Percentiles rank a stretch among this genome's conserved stretches.
phyloP scores from a whole-genome alignment of 2,113 vertebrate species.

The Corvus moneduloides region DNA sequence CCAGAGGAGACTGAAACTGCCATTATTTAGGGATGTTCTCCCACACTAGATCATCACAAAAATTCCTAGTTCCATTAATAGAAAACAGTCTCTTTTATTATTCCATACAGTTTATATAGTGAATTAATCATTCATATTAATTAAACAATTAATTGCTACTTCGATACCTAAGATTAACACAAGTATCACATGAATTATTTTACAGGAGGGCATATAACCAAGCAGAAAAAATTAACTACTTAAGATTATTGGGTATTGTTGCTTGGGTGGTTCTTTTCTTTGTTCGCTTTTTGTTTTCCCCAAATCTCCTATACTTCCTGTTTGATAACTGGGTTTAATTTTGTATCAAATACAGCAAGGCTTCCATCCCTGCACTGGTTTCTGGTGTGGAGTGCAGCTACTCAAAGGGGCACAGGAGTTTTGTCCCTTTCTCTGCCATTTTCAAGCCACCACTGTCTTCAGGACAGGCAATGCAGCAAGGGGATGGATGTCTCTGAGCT shows the following conservation, averaged over 20 bases:
- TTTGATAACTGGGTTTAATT: not conserved
- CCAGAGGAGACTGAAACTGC: not conserved
- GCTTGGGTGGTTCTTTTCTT: not conserved
- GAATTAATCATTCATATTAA: not conserved
- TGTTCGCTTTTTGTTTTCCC: not conserved
- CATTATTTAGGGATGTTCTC: not conserved
- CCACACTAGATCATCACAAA: not conserved
- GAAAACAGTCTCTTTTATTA: not conserved
- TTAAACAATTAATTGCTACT: not conserved
- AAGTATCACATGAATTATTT: not conserved
- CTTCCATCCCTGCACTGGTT: not conserved
- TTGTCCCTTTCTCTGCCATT: not conserved
- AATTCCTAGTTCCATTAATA: not conserved
- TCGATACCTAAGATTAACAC: not conserved
- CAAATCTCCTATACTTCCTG: not conserved
- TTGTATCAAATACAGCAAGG: not conserved
- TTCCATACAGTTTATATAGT: not conserved
- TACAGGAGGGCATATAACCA: not conserved
- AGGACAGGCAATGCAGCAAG: rapidly evolving
- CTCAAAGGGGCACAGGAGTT: not conserved
- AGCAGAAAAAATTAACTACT: not conserved
- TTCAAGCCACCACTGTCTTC: not conserved
- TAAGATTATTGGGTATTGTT: not conserved
- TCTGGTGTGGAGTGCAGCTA: not conserved
- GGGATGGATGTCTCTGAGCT: not conserved